Base-by-base conservation (phyloP, 2,113 vertebrate species). In the Fregetta grallaria region DNA sequence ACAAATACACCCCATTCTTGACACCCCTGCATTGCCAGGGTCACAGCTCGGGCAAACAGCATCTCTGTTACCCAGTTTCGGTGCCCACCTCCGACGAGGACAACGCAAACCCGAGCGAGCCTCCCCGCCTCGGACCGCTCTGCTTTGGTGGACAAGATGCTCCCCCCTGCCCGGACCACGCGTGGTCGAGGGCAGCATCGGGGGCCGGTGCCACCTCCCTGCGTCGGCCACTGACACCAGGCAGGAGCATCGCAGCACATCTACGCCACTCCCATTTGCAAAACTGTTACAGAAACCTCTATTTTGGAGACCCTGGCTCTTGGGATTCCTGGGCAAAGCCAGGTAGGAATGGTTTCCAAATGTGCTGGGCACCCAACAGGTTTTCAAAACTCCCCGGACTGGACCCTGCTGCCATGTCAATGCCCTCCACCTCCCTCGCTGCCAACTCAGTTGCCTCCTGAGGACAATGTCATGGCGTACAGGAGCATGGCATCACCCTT, bases 161-260 rank as follows among this genome's bases (percentile, higher is more conserved):
- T 91, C 17, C 32, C 59, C 26, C 1, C 2, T 9, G 55, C 42
- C 59, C 53, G 70, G 38, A 49, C 5, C 62, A 44, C 13, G 15
- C 0, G 0, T 12, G n/a, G 66, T 13, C 26, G 20, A 86, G 44
- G 65, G 56, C 36, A 78, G 65, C 25, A 36, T 0, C 16, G 1
- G 17, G 40, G 38, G 45, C 10, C 4, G 16, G 62, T 25, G 62
- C 12, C 65, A 68, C 15, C 34, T 52, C 61, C 59, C 61, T 53
- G 72, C 58, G 36, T 58, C 2, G 9, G 47, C 56, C 66, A 75
- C 49, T 42, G 34, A 55, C 55, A 34, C 16, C 2, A 1, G 11
- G 58, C 56, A 73, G 21, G 49, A 78, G 55, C 4, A 2, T 5
- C 4, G 19, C 29, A 42, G 56, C 17, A 19, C 88, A 26, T 52